Percentiles rank a stretch among this genome's conserved stretches.
phyloP scores from a whole-genome alignment of 2,797 vertebrate species.

The Spinus pinus region DNA sequence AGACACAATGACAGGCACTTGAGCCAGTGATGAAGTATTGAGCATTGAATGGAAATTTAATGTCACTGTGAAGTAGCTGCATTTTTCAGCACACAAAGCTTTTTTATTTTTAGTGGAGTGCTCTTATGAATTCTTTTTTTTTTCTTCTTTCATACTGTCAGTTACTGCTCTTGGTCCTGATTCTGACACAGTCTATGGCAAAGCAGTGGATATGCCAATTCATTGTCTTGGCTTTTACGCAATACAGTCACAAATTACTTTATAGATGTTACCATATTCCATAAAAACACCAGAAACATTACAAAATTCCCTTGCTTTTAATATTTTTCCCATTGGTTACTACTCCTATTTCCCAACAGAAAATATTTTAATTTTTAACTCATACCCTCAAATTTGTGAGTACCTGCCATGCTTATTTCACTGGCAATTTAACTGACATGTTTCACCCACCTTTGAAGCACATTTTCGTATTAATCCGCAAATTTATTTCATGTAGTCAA shows the following conservation, averaged over 20 bases:
- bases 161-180: not conserved
- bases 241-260: not conserved
- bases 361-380: not conserved
- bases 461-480: not conserved
- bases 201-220: not conserved
- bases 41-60: not conserved
- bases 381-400: not conserved
- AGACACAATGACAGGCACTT: not conserved
- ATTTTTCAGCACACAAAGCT: not conserved
- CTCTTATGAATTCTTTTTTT: not conserved
- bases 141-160: not conserved
- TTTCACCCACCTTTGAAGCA: not conserved
- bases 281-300: not conserved
- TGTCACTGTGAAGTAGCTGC: not conserved
- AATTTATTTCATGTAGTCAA: not conserved
- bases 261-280: not conserved
- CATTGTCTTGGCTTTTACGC: not conserved
- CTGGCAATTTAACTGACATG: not conserved
- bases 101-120: not conserved
- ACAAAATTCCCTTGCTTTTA: not conserved
- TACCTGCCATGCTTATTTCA: not conserved
- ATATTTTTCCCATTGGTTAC: not conserved
- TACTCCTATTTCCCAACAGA: not conserved
- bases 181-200: not conserved
- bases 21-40: not conserved